Conservation (phyloP, 2,888 invertebrate genomes). For the Pseudoips prasinana region DNA sequence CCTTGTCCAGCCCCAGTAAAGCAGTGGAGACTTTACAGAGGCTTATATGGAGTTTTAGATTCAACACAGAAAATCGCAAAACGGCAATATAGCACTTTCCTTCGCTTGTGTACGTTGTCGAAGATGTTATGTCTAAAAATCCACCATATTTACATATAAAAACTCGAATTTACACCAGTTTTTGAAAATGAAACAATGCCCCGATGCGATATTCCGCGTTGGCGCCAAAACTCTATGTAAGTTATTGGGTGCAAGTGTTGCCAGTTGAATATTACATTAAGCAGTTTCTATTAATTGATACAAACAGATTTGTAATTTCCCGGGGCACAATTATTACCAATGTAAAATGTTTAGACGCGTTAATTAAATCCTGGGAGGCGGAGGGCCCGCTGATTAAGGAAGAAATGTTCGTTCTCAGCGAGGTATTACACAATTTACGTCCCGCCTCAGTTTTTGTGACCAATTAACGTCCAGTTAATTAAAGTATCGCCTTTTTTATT, state of each 20-base stretch:
- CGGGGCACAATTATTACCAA: constrained; percentile 60
- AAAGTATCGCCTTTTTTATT: constrained; percentile 30
- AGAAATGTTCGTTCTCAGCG: constrained; percentile 37
- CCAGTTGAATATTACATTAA: constrained; percentile 33
- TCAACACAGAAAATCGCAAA: too few species aligned
- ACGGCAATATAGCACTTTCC: too few species aligned
- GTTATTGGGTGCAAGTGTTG: constrained; percentile 6
- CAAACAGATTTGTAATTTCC: constrained; percentile 55
- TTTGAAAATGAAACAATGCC: too few species aligned
- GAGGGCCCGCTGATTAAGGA: constrained; percentile 56
- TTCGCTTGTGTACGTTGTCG: too few species aligned
- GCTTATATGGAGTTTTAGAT: too few species aligned
- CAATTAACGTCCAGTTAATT: constrained; percentile 39
- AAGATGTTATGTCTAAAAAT: too few species aligned
- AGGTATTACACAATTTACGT: constrained; percentile 50
- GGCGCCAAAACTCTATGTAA: too few species aligned
- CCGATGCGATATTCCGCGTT: too few species aligned
- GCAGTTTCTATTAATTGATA: constrained; percentile 52
- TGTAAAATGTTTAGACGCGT: constrained; percentile 63
- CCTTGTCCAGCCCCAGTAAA: too few species aligned
- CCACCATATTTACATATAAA: too few species aligned
- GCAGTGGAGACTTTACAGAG: too few species aligned
- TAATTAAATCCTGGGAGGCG: constrained; percentile 63
- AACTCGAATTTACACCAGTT: too few species aligned
- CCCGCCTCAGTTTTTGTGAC: constrained; percentile 38